These are phyloP conservation scores for Patagioenas fasciata DNA, from an alignment of 2,113 vertebrate species.

Conservation along the genomic window DNA sequence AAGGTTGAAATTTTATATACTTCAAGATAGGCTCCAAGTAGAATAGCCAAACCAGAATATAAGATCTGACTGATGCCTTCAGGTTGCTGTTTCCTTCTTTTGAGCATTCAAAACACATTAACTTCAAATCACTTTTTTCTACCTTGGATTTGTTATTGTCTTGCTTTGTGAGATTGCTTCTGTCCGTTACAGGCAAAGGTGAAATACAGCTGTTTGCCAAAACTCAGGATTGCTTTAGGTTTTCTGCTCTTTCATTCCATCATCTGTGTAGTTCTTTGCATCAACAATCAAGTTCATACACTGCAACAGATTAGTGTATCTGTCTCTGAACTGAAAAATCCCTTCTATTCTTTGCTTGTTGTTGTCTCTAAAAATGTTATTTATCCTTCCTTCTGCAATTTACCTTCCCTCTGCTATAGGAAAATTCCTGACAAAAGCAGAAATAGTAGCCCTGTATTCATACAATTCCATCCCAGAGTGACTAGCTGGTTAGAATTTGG, in stretches of 20 bases:
- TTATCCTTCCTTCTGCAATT: background rate
- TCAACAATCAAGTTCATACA: background rate
- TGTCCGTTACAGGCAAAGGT: background rate
- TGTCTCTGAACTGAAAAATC: background rate
- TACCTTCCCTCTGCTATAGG: background rate
- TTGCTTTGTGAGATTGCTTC: background rate
- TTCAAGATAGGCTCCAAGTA: background rate
- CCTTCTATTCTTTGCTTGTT: background rate
- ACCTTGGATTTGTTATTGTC: background rate
- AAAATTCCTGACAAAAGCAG: background rate
- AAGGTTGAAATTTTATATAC: background rate
- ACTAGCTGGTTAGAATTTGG: background rate
- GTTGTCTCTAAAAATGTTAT: background rate
- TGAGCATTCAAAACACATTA: background rate
- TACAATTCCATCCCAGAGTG: background rate
- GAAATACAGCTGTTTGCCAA: background rate
- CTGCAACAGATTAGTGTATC: background rate
- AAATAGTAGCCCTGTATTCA: background rate
- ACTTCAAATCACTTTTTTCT: background rate
- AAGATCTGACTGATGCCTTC: background rate
- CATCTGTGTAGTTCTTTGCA: background rate
- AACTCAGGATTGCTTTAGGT: background rate
- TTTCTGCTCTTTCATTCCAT: background rate
- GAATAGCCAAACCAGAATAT: background rate
- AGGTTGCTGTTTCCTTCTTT: background rate